Evolutionary conservation across 2,797 vertebrate species (phyloP).

Genomic region (Sebastiscus tertius): DNA sequence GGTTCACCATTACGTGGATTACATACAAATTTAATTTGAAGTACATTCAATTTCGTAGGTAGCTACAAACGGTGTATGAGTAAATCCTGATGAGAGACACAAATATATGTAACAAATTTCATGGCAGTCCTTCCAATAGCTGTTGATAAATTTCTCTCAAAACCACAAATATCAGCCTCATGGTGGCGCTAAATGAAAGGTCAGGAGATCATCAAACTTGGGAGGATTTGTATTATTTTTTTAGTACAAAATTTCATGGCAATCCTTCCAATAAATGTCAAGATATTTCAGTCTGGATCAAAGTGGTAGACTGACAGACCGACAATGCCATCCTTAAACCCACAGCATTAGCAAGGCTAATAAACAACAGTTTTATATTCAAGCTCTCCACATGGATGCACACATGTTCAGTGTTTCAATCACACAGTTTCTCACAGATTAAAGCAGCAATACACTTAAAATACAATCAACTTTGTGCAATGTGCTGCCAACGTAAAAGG

Average conservation of each 20-base stretch:
- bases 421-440: neutral
- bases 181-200: neutral
- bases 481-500: slow-evolving; percentile 50
- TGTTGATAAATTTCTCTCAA: neutral
- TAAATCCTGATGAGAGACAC: no score
- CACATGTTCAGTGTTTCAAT: neutral
- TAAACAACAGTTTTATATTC: neutral
- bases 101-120: neutral
- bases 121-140: neutral
- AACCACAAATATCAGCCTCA: neutral
- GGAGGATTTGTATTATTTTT: no score
- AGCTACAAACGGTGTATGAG: no score
- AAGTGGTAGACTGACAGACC: neutral
- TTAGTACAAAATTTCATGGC: no score
- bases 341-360: neutral
- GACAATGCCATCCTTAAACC: neutral
- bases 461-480: slow-evolving; percentile 20
- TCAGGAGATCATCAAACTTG: neutral
- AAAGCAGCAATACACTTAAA: slow-evolving; percentile 19
- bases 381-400: neutral
- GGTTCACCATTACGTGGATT: no score
- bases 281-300: neutral
- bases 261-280: no score
- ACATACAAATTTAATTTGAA: no score
- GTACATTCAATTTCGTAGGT: no score